Evolutionary conservation across 2,797 vertebrate genomes (phyloP).

Genomic region (Lophius americanus): DNA sequence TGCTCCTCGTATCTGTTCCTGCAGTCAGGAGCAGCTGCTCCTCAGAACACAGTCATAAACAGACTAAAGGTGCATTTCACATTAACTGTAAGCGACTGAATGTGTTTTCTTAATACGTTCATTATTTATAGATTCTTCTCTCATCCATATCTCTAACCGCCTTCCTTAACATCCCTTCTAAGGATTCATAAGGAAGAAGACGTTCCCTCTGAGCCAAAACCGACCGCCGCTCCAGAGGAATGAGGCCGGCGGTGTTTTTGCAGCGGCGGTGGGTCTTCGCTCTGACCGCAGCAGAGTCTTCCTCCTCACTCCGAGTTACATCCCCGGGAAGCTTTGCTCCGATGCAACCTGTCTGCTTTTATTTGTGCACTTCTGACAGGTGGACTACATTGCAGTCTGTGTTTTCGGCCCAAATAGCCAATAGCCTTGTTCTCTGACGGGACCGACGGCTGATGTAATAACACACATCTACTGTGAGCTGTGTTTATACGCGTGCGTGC

Average conservation of each 20-base stretch:
- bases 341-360: slow-evolving; percentile 38
- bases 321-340: slow-evolving; percentile 36
- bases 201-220: no score
- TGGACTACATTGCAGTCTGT: slow-evolving; percentile 32
- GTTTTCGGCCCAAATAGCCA: slow-evolving; percentile 47
- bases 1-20: no score
- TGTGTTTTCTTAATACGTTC: no score
- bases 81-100: no score
- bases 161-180: no score
- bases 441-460: slow-evolving; percentile 42
- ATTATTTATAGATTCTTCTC: no score
- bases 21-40: no score
- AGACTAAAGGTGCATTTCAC: no score
- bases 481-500: slow-evolving; percentile 13
- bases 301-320: slow-evolving; percentile 11
- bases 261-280: slow-evolving; percentile 6
- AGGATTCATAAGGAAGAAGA: no score
- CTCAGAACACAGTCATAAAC: no score
- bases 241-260: background rate
- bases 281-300: slow-evolving; percentile 11
- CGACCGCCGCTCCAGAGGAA: background rate
- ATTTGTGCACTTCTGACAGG: slow-evolving; percentile 52
- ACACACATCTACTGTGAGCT: slow-evolving; percentile 29
- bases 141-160: no score
- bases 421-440: slow-evolving; percentile 46